Evolutionary conservation across 1,140 invertebrate genomes (phyloP).

Genomic region (Aphaenogaster ashmeadi): DNA sequence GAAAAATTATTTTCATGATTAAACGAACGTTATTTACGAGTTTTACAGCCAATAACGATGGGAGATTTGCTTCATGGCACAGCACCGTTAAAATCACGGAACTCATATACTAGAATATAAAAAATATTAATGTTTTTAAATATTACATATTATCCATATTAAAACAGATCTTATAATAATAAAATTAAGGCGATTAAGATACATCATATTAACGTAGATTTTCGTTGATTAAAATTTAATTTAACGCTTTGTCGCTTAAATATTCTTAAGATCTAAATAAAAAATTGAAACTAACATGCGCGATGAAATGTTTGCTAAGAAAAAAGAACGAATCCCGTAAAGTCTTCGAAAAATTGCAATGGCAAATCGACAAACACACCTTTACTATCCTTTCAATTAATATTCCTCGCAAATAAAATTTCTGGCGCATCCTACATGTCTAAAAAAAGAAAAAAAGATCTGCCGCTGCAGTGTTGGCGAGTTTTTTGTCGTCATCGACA

Average conservation of each 20-base stretch:
- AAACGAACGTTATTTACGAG: conserved; percentile 44
- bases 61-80: neutral
- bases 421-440: neutral
- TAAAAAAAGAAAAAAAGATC: conserved; percentile 1
- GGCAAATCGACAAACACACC: neutral
- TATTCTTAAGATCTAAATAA: neutral
- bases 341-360: neutral
- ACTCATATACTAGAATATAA: neutral
- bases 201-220: neutral
- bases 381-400: neutral
- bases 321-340: neutral
- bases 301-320: neutral
- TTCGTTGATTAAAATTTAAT: neutral
- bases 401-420: neutral
- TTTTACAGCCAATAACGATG: neutral
- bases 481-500: conserved; percentile 32
- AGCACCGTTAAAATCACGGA: neutral
- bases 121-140: neutral
- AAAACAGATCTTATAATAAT: neutral
- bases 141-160: neutral
- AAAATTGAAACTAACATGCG: neutral
- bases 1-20: conserved; percentile 46
- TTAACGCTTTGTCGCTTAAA: neutral
- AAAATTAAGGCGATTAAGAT: neutral
- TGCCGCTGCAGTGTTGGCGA: neutral